Evolutionary conservation across 2,113 vertebrate species (phyloP), one percentile per base, ranked within the genome.

Genomic region (Hemichromis elongatus): DNA sequence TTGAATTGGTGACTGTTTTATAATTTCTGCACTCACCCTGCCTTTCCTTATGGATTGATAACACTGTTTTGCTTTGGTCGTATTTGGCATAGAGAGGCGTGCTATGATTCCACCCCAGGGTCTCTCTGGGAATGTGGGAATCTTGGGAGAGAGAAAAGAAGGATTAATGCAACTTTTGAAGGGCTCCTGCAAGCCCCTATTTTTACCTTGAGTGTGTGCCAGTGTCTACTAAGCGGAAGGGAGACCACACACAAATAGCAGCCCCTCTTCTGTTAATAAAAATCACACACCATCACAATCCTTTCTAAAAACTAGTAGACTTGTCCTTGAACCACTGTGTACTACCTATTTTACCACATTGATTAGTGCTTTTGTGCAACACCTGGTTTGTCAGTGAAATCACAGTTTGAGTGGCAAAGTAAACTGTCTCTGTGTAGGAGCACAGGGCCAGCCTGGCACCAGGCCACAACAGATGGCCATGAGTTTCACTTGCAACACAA

Each of bases 381-480:
- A 91, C 91, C 87, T 87, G 82, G 87, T 84, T 37, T 63, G 63
- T 85, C 56, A n/a, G 56, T 79, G 42, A 75, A 78, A 88, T 82
- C 78, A 40, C 81, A 77, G 79, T 90, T 84, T 79, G 79, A 84
- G 86, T 81, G 73, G 81, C 86, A 79, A 79, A 90, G 63, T 83
- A 89, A 89, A 87, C 77, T 80, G 89, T 84, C 88, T 78, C 54
- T 54, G 57, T 66, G 54, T 77, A 11, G 59, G 24, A 73, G 59
- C 75, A 86, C 82, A 30, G 86, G 73, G 88, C 77, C 86, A 54
- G 75, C 63, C 54, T 77, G 91, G 90, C 84, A 80, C 63, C 45
- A n/a, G 59, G 80, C 88, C 84, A 83, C 77, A 84, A 83, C 91
- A 93, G 92, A 94, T 94, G 93, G 91, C 89, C 45, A 13, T 6